Evolutionary conservation across 2,797 vertebrate species (phyloP), one percentile per base, ranked within the genome.

Genomic region (Platyrinchus mystaceus): DNA sequence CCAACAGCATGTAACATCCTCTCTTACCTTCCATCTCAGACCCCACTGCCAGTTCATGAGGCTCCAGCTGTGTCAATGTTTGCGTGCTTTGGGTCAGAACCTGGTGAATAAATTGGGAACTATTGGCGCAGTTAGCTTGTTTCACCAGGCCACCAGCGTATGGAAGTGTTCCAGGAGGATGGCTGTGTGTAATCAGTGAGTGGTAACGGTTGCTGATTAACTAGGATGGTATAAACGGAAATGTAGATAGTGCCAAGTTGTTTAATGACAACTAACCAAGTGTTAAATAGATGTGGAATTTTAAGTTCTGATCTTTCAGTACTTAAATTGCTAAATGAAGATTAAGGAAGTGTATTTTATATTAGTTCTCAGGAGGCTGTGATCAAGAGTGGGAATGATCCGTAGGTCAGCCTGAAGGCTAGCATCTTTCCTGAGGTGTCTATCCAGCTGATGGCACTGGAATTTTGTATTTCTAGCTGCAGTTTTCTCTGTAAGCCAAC

Each of bases 251-350:
- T 47, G 78, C 82, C 93, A 77, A 70, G 76, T 70, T 79, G 76
- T 90, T 91, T 95, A 95, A 93, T 95, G 84, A 87, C 2, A 0
- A 63, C 73, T 94, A 96, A 95, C 90, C 89, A 90, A 92, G 89
- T 95, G 93, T 94, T 93, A 95, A 96, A 93, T 93, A 95, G 76
- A 56, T 74, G 76, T 84, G 59, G 79, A 92, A 90, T 89, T 89
- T 67, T 67, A 92, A 73, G 63, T 84, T 93, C 87, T 88, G 34
- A 84, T 96, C 80, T 79, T 87, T 91, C 67, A 53, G 62, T 73
- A 55, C 52, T 49, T 82, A 60, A 94, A 82, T 76, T 84, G 66
- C 82, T 89, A 94, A 84, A 89, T 89, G 63, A 95, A 93, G 55
- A 95, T 93, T 81, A 92, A 89, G 37, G 26, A 39, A 80, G 43